phyloP scores from a whole-genome alignment of 2,113 vertebrate genomes.

The Pachycephala philippinensis region DNA sequence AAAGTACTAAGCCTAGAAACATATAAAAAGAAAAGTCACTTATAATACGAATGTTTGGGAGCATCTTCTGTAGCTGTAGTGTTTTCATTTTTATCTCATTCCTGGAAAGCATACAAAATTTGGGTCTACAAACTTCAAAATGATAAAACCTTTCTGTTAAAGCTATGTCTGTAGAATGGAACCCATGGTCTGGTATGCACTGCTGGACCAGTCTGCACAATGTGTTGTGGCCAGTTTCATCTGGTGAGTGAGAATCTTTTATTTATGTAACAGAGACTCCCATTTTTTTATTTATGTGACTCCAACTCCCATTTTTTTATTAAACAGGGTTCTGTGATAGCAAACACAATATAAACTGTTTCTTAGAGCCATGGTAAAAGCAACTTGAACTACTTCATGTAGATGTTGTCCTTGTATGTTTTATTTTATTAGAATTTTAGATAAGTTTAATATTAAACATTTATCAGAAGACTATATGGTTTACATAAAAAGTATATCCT shows the following conservation, averaged over 20 bases:
- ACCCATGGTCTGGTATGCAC: neutral
- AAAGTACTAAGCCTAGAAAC: neutral
- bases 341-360: neutral
- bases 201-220: neutral
- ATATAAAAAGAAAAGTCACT: neutral
- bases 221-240: neutral
- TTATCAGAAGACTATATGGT: conserved; percentile 13
- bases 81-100: neutral
- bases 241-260: neutral
- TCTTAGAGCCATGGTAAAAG: neutral
- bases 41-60: neutral
- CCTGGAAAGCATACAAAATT: neutral
- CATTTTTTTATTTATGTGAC: neutral
- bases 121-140: neutral
- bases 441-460: conserved; percentile 39
- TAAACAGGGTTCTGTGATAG: neutral
- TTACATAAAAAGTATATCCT: conserved; percentile 27
- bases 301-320: neutral
- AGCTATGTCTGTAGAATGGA: neutral
- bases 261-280: neutral
- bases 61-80: neutral
- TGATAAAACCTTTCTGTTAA: neutral
- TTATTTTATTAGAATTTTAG: conserved; percentile 45
- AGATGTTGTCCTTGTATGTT: neutral
- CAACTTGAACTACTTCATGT: neutral